phyloP scores from a whole-genome alignment of 2,113 vertebrate species.

The Callaeas wilsoni region DNA sequence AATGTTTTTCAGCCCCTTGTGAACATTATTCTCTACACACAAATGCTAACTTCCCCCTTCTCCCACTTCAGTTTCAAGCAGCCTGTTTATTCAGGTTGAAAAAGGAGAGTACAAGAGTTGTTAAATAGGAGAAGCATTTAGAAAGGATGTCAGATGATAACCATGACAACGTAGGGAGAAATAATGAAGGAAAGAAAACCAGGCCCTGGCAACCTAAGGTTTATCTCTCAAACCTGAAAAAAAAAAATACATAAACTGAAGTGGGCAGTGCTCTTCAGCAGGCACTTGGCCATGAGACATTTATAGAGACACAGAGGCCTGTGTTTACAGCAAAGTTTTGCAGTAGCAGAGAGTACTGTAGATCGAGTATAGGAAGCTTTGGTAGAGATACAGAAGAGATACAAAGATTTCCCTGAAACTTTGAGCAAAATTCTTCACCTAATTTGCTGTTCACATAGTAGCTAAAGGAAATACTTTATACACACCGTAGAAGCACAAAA shows the following conservation, averaged over 20 bases:
- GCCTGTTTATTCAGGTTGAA: constrained; percentile 35
- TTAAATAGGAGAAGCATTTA: constrained; percentile 56
- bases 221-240: background rate
- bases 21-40: background rate
- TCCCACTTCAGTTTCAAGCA: constrained; percentile 5
- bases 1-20: constrained; percentile 2
- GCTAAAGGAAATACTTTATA: background rate
- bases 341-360: background rate
- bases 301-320: background rate
- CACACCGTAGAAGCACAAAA: background rate
- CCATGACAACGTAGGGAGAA: constrained; percentile 64
- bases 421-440: background rate
- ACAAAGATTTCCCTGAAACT: background rate
- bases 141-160: constrained; percentile 59
- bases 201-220: constrained; percentile 11
- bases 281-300: background rate
- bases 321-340: background rate
- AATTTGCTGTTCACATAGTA: background rate
- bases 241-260: background rate
- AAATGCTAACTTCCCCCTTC: background rate
- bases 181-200: constrained; percentile 1
- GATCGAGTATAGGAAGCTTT: background rate
- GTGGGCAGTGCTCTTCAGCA: background rate
- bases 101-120: constrained; percentile 11
- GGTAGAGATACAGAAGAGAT: background rate